A percentile compares a stretch with the other conserved stretches of the same genome.
Evolutionary conservation across 2,113 vertebrate species (phyloP).

Genomic region (Amazona guildingii): DNA sequence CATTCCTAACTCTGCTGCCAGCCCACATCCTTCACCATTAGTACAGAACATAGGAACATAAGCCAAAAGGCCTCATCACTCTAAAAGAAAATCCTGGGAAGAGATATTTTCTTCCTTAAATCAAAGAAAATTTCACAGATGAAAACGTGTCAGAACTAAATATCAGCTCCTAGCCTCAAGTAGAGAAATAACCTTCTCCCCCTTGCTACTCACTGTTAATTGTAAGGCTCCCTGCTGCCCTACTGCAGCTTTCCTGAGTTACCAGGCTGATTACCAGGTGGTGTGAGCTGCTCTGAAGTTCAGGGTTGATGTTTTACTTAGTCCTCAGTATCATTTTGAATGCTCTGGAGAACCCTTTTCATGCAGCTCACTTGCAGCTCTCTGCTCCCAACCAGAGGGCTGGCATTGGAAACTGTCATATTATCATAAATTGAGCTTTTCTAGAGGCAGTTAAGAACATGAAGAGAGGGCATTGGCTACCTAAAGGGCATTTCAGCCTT

Average conservation of each 20-base stretch:
- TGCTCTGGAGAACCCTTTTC: background rate
- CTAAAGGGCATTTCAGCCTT: background rate
- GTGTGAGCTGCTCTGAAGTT: background rate
- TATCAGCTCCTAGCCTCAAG: background rate
- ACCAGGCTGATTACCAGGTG: background rate
- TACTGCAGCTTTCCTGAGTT: background rate
- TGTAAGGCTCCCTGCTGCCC: background rate
- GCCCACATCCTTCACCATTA: too few relatives aligned
- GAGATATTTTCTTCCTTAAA: rapidly evolving
- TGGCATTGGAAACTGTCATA: background rate
- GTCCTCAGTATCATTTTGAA: background rate
- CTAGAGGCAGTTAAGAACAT: background rate
- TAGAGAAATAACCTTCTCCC: background rate
- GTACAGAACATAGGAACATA: background rate
- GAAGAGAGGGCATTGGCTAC: background rate
- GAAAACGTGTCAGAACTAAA: rapidly evolving
- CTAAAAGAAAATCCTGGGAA: background rate
- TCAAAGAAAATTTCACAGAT: background rate
- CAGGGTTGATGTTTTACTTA: background rate
- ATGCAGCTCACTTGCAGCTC: background rate
- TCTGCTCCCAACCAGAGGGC: background rate
- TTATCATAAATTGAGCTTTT: background rate
- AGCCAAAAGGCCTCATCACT: background rate
- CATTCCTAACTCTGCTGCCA: background rate
- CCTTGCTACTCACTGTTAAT: background rate